These are phyloP conservation scores for Volucella inflata DNA, from an alignment of 2,888 invertebrate genomes.

Conservation along the genomic window DNA sequence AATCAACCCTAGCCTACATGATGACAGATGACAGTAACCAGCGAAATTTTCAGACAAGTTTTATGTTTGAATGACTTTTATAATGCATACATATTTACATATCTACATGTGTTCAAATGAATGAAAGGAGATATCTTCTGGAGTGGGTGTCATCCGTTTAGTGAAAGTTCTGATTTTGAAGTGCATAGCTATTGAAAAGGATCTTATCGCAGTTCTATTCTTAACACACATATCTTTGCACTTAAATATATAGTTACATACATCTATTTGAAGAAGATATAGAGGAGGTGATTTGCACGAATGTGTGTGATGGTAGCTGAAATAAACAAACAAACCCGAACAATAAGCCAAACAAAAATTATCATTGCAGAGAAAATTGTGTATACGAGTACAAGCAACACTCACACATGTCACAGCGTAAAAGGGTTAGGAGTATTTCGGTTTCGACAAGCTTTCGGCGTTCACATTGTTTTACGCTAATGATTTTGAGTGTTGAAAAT, in stretches of 20 bases:
- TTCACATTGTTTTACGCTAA: conserved; percentile 53
- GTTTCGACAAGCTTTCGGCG: conserved; percentile 63
- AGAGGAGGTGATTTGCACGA: conserved; percentile 19
- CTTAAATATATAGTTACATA: neutral
- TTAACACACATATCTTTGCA: conserved; percentile 1
- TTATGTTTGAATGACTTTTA: too few relatives aligned
- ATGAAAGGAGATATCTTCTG: neutral
- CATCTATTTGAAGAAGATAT: neutral
- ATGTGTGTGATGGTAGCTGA: neutral
- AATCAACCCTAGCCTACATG: too few relatives aligned
- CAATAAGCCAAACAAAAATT: conserved; percentile 64
- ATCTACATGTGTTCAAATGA: too few relatives aligned
- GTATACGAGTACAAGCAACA: conserved; percentile 36
- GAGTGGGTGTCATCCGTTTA: conserved; percentile 33
- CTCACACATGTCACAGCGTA: conserved; percentile 44
- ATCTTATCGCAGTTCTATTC: conserved; percentile 48
- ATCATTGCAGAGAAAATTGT: conserved; percentile 66
- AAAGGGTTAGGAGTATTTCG: conserved; percentile 54
- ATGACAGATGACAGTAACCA: too few relatives aligned
- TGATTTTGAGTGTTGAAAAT: conserved; percentile 17
- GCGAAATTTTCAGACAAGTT: too few relatives aligned
- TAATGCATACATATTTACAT: too few relatives aligned
- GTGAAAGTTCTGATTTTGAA: conserved; percentile 55
- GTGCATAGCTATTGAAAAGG: conserved; percentile 62
- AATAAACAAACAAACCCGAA: conserved; percentile 59